Base-by-base conservation (phyloP, 2,113 vertebrate genomes). In the Electrona antarctica region DNA sequence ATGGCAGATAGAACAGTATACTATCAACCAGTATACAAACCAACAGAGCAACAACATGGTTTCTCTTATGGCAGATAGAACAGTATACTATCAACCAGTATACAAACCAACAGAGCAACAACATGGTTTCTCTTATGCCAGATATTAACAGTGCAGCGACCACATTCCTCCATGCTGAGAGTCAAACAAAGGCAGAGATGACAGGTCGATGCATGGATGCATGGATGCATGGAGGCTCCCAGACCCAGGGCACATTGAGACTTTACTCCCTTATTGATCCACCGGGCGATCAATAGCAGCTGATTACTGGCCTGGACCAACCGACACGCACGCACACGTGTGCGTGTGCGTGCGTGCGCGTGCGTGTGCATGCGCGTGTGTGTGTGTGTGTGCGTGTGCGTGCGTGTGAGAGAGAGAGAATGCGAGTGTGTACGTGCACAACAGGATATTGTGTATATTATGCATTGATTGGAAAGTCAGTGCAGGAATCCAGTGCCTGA, bases 221-320 rank as follows among this genome's bases (percentile, higher is more conserved):
- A 77, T 80, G 75, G 78, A 68, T 0, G 7, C 70, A 87, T 89
- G 67, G 86, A 91, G 87, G 69, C 9, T 4, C 14, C 54, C 8
- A 29, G 69, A 0, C 77, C 82, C 82, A 85, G 84, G 81, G 84
- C 78, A 83, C 81, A 82, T 85, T 83, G 82, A 88, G 85, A 88
- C 83, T 85, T 78, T 82, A 75, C 85, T 78, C 78, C 33, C 3
- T 78, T 79, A 89, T 85, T 86, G 87, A 90, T 41, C 85, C 74
- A 67, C 72, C 83, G 80, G 70, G 62, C 77, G 82, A 89, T 91
- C 88, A 87, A 90, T 90, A 82, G 65, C 47, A 56, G 81, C 89
- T 81, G 88, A 91, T 90, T 84, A 77, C 75, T 63, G 79, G 77
- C 82, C 21, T 77, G 78, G 67, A 87, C 13, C 52, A 11, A 54